Percentiles rank a stretch among this genome's conserved stretches.
These are phyloP conservation scores for Coenonympha glycerion DNA, from an alignment of 2,888 invertebrate species.

Conservation along the genomic window DNA sequence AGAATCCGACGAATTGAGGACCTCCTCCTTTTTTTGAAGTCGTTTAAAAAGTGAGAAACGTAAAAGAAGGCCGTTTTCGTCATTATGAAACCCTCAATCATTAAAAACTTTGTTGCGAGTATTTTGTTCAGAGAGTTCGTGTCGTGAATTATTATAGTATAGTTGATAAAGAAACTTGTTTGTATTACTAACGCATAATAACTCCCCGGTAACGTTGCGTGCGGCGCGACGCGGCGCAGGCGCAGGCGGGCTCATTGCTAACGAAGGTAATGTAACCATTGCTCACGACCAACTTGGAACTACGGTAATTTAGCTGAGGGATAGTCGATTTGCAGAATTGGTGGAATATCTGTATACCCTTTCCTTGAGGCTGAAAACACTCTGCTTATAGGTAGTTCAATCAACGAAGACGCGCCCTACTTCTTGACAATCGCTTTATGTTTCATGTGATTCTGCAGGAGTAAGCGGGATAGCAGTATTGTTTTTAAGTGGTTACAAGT, in stretches of 20 bases:
- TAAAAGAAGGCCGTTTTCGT: no score
- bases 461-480: no score
- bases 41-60: no score
- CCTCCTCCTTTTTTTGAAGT: no score
- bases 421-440: background rate
- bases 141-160: no score
- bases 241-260: slow-evolving; percentile 70
- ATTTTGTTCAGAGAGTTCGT: no score
- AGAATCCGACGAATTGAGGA: no score
- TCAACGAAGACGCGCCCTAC: no score
- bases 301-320: background rate
- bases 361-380: background rate
- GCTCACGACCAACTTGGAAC: slow-evolving; percentile 4
- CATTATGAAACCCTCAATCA: no score
- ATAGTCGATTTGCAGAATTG: background rate
- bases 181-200: slow-evolving; percentile 55
- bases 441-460: background rate
- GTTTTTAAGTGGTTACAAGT: no score
- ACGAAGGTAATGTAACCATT: slow-evolving; percentile 67
- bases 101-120: no score
- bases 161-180: slow-evolving; percentile 3
- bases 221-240: slow-evolving; percentile 42
- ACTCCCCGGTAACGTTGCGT: slow-evolving; percentile 50
- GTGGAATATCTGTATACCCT: background rate
- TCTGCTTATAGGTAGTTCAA: no score